Evolutionary conservation across 2,888 invertebrate genomes (phyloP), one percentile per base, ranked within the genome.

Genomic region (Epinotia bilunana): DNA sequence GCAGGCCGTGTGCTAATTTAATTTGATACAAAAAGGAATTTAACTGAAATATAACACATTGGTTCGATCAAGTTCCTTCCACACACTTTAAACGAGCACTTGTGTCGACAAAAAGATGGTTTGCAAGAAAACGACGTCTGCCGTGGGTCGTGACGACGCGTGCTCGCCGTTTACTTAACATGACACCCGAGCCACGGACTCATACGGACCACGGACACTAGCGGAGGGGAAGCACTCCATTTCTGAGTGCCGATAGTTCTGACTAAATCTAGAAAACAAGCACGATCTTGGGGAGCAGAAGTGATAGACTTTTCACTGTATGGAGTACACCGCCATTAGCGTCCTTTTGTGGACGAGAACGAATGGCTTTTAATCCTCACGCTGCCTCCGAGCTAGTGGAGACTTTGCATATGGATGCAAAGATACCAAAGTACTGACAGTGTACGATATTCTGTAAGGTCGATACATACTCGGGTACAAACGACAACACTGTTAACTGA

Each of bases 161-260:
- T 64, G 72, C 64, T 39, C n/a, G 28, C n/a, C 72, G 64, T 72
- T 64, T 58, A 58, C 72, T 46, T 65, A 49, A 23, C 55, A 58
- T 64, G 64, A 58, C 72, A 64, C 58, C 7, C 18, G 7, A 28
- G 57, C 58, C 46, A 57, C 46, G 58, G 13, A 58, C 49, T 9
- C 6, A 53, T n/a, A 53, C 49, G 7, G 64, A 49, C 49, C 23
- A 20, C 3, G 49, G 43, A 39, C 18, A 43, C 43, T 63, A 20
- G 4, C 16, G 62, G 23, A 63, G 63, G 39, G 13, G 63, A 57
- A 49, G 1, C 6, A 16, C 49, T 49, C 13, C 16, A 4, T 46
- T 46, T 46, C 43, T 12, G 9, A 43, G 43, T 43, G 11, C 11
- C 43, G 43, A 43, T 43, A 43, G 43, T 2, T 43, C 43, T 11